Base-by-base conservation (phyloP, 2,888 invertebrate species). In the Buathra laborator region DNA sequence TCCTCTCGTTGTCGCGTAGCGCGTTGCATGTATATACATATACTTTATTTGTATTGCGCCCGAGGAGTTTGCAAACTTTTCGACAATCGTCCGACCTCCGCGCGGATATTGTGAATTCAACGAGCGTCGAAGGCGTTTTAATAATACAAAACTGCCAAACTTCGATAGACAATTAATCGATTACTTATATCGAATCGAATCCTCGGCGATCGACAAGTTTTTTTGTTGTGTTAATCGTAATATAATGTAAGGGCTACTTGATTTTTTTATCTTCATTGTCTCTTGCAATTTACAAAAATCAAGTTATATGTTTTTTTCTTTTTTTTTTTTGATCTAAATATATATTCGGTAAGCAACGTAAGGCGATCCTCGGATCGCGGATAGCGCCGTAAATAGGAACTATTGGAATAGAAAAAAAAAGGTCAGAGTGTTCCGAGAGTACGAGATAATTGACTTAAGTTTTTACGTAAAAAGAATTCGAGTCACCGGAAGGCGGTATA, bases 381-480 rank as follows among this genome's bases (percentile, higher is more conserved):
- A 0, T 51, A 19, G 56, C 9, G 24, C 24, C 9, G 51, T 37
- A 44, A n/a, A 29, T 24, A 43, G n/a, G 10, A 71, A 66, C 16
- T 24, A n/a, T 43, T 66, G 53, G 46, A 24, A 48, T 37, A 77
- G 48, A 19, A 24, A 56, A 37, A 71, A 66, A 78, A 72, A 74
- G 79, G 74, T 53, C 75, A 62, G 48, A 74, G 64, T 48, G 37
- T 74, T 6, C 29, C 44, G 62, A 48, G 62, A 48, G 43, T 32
- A 66, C n/a, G 32, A 59, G 81, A 72, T 89, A 91, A 91, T 92
- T 86, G 88, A 89, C 85, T 92, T 90, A 91, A 90, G 87, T 90
- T 82, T 92, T 92, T 91, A 90, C 90, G 90, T 92, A 91, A 92
- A 79, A 90, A 87, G 88, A 87, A 89, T 91, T 91, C 89, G 84